A percentile compares a stretch with the other conserved stretches of the same genome.
Conservation (phyloP, 2,113 vertebrate species). For the Sarotherodon lohbergeri region DNA sequence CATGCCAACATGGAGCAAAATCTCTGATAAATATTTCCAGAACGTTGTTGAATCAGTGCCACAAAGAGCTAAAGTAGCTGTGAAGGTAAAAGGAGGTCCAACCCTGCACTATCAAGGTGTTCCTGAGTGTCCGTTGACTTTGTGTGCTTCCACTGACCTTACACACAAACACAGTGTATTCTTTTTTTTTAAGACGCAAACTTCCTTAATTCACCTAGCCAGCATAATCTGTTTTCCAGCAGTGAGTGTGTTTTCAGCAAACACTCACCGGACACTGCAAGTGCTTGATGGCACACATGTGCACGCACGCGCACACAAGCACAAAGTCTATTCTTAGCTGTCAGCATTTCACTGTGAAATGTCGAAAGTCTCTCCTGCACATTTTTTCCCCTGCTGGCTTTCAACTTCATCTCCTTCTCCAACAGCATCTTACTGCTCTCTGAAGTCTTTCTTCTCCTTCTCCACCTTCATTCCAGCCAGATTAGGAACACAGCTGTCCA, state of each 20-base stretch:
- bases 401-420: background rate
- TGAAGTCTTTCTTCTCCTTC: background rate
- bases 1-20: background rate
- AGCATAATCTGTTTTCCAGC: conserved; percentile 20
- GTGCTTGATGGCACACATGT: background rate
- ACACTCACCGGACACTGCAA: background rate
- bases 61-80: background rate
- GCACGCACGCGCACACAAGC: accelerated
- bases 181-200: background rate
- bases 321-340: conserved; percentile 13
- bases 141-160: background rate
- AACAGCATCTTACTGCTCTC: background rate
- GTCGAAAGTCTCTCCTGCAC: background rate
- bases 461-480: conserved; percentile 14
- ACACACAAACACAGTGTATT: background rate
- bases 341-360: conserved; percentile 22
- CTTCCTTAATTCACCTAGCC: background rate
- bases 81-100: background rate
- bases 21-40: background rate
- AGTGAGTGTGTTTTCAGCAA: background rate
- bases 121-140: background rate
- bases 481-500: conserved; percentile 18
- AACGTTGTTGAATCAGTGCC: background rate
- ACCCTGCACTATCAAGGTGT: background rate
- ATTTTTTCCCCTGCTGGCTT: background rate